These are phyloP conservation scores for Anser cygnoides DNA, from an alignment of 2,113 vertebrate genomes.

Conservation along the genomic window DNA sequence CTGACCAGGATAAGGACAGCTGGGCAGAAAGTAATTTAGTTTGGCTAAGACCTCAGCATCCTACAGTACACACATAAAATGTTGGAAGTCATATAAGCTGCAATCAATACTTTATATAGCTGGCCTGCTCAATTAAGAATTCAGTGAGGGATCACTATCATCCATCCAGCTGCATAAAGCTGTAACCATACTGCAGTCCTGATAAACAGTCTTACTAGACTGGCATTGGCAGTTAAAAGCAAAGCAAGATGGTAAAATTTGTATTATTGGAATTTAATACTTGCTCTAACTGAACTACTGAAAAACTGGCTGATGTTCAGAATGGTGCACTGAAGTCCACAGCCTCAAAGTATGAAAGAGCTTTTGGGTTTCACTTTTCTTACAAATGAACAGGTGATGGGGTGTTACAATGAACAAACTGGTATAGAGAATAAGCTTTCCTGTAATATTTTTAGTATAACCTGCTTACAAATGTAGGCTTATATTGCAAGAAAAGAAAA, in stretches of 20 bases:
- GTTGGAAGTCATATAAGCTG: background rate
- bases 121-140: background rate
- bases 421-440: background rate
- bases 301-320: background rate
- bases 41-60: background rate
- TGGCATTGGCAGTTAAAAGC: background rate
- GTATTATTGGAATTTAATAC: background rate
- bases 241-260: background rate
- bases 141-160: background rate
- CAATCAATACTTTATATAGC: background rate
- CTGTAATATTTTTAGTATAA: background rate
- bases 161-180: background rate
- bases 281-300: background rate
- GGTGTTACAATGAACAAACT: background rate
- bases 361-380: background rate
- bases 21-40: background rate
- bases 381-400: background rate
- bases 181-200: background rate
- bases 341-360: background rate
- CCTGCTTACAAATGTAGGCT: background rate
- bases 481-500: background rate
- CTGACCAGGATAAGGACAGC: background rate
- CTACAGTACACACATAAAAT: background rate
- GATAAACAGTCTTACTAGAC: background rate
- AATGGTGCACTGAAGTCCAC: rapidly evolving